Evolutionary conservation across 1,140 invertebrate genomes (phyloP).

Genomic region (Spodoptera frugiperda): DNA sequence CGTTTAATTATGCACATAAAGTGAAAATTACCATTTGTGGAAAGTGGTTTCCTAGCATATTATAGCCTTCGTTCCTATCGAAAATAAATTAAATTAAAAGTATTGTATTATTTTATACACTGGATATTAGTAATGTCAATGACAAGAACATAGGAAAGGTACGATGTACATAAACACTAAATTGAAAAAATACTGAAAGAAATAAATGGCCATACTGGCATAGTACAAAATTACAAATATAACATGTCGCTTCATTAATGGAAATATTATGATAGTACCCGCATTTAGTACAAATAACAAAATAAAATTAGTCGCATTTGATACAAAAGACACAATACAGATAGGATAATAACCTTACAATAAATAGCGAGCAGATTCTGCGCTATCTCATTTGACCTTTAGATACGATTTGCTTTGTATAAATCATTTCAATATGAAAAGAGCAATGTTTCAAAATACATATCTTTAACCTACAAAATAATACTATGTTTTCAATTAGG

Average conservation of each 20-base stretch:
- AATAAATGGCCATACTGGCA: too few species aligned
- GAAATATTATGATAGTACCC: too few species aligned
- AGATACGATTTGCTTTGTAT: slow-evolving; percentile 5
- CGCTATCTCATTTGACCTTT: slow-evolving; percentile 28
- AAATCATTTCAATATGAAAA: slow-evolving; percentile 12
- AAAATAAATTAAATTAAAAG: too few species aligned
- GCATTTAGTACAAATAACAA: background rate
- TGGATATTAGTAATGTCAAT: background rate
- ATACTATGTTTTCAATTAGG: background rate
- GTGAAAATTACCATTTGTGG: background rate
- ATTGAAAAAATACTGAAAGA: too few species aligned
- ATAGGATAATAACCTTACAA: background rate
- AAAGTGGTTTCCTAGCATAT: too few species aligned
- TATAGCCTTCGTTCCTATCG: too few species aligned
- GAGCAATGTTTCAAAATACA: slow-evolving; percentile 13
- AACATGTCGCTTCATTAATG: too few species aligned
- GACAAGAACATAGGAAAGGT: too few species aligned
- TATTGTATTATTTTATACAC: background rate
- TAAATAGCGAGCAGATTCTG: slow-evolving; percentile 20
- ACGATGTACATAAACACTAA: too few species aligned
- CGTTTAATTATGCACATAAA: background rate
- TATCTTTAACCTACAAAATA: background rate
- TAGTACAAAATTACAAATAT: too few species aligned
- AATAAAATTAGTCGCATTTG: background rate
- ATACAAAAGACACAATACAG: background rate